Percentiles rank a stretch among this genome's conserved stretches.
Conservation (phyloP, 2,113 vertebrate species). For the Nesoenas mayeri region DNA sequence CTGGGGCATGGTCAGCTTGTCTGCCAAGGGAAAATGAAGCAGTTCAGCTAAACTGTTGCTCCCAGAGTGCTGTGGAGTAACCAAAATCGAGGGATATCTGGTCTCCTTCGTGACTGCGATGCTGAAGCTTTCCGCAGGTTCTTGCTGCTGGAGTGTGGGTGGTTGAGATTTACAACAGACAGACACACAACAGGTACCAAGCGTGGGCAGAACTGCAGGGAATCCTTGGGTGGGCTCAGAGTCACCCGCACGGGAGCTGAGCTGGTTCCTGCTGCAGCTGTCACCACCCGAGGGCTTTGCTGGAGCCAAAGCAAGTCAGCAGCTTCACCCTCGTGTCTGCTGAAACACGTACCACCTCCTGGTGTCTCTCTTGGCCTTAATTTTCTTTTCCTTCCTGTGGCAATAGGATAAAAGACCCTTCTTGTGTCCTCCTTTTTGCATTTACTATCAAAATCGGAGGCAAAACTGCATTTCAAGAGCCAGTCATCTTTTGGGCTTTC, state of each 20-base stretch:
- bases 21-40: background rate
- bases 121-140: background rate
- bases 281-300: background rate
- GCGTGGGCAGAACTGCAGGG: background rate
- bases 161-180: background rate
- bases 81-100: background rate
- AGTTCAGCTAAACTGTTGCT: background rate
- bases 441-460: background rate
- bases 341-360: background rate
- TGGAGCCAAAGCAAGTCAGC: background rate
- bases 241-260: background rate
- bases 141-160: background rate
- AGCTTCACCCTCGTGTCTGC: background rate
- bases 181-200: background rate
- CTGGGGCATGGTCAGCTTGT: background rate
- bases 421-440: background rate
- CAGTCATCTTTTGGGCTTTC: background rate
- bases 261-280: background rate
- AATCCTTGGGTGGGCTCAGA: background rate
- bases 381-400: background rate
- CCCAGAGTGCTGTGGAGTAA: background rate
- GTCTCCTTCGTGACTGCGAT: background rate
- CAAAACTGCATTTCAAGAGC: background rate
- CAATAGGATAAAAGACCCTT: background rate
- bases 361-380: background rate